Percentiles rank a stretch among this genome's conserved stretches.
Conservation (phyloP, 2,113 vertebrate genomes). For the Rissa tridactyla region DNA sequence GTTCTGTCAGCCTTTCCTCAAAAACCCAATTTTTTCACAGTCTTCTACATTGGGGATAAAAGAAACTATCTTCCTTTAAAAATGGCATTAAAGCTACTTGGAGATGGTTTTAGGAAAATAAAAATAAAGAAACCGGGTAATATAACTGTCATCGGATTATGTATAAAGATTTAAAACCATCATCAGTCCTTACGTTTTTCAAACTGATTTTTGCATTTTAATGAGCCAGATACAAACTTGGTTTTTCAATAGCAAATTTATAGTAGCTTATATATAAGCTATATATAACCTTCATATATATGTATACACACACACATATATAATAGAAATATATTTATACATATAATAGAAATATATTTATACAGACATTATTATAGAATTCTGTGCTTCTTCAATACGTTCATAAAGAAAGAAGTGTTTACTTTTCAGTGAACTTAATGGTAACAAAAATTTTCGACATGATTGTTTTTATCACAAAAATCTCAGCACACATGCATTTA, state of each 20-base stretch:
- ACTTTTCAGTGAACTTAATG: not conserved
- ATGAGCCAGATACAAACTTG: not conserved
- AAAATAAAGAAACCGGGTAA: not conserved
- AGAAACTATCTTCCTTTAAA: not conserved
- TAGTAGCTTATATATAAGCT: not conserved
- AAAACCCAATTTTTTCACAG: not conserved
- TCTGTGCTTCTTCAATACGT: not conserved
- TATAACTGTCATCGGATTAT: not conserved
- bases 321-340: not conserved
- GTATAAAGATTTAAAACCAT: not conserved
- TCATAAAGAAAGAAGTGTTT: not conserved
- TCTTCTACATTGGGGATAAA: not conserved
- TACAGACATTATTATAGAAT: not conserved
- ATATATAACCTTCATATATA: not conserved
- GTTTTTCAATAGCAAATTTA: not conserved
- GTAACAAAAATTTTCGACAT: not conserved
- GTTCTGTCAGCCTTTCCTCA: slow-evolving; percentile 26
- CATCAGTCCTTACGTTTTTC: not conserved
- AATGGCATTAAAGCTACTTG: not conserved
- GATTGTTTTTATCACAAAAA: not conserved
- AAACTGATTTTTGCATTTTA: not conserved
- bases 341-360: not conserved
- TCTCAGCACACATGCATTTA: not conserved
- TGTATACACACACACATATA: fast-evolving
- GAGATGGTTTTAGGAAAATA: not conserved